Conservation (phyloP, 2,888 invertebrate genomes). For the Blera fallax region DNA sequence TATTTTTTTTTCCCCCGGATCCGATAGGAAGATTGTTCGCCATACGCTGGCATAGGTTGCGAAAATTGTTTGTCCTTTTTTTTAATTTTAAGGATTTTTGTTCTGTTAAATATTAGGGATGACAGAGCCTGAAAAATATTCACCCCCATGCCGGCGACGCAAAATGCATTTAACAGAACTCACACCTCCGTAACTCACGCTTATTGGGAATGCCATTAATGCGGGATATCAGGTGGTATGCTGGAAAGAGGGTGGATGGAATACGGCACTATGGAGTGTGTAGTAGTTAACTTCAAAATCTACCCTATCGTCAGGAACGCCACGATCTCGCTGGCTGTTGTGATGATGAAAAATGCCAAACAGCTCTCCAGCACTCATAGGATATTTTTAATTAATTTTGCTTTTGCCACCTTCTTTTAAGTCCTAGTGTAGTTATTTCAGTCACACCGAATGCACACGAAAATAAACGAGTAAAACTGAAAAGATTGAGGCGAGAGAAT, state of each 20-base stretch:
- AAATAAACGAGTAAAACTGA: conserved; percentile 4
- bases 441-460: conserved; percentile 5
- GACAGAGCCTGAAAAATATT: conserved; percentile 22
- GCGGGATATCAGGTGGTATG: conserved; percentile 33
- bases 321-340: conserved; percentile 6
- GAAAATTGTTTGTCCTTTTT: background rate
- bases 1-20: conserved; percentile 12
- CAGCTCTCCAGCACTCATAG: conserved; percentile 27
- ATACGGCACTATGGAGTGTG: background rate
- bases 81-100: conserved; percentile 26
- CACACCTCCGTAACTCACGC: background rate
- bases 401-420: conserved; percentile 57
- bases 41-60: background rate
- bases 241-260: background rate
- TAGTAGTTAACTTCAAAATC: background rate
- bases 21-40: background rate
- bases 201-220: conserved; percentile 51
- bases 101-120: conserved; percentile 36
- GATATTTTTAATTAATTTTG: conserved; percentile 71
- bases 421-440: conserved; percentile 21
- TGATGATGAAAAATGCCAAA: conserved; percentile 66
- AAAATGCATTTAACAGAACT: conserved; percentile 29
- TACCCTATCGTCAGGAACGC: background rate
- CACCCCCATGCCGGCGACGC: background rate
- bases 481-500: background rate